Evolutionary conservation across 2,113 vertebrate species (phyloP).

Genomic region (Tautogolabrus adspersus): DNA sequence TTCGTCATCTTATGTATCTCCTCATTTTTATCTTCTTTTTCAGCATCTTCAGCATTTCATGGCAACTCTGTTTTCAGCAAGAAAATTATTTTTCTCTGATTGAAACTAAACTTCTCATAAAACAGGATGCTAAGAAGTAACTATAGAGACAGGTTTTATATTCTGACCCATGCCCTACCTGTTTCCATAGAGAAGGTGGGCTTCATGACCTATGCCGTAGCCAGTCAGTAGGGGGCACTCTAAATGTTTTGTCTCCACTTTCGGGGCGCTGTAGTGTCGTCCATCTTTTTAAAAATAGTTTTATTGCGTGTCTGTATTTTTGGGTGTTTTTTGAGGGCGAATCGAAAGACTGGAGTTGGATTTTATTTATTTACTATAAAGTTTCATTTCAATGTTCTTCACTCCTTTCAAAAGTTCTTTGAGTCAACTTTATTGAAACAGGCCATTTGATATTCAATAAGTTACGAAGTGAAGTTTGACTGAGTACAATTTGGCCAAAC

Average conservation of each 20-base stretch:
- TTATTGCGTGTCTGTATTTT: background rate
- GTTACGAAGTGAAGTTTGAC: background rate
- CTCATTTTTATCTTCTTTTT: no score
- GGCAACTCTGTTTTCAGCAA: no score
- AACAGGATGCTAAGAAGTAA: no score
- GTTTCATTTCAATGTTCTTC: constrained; percentile 15
- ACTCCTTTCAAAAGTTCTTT: constrained; percentile 29
- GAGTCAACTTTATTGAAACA: constrained; percentile 34
- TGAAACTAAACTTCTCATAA: no score
- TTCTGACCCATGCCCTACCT: no score
- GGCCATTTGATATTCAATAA: background rate
- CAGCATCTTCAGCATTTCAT: no score
- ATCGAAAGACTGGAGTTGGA: constrained; percentile 59
- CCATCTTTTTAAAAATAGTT: background rate
- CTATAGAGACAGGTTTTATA: no score
- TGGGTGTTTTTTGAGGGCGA: constrained; percentile 10
- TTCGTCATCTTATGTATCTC: no score
- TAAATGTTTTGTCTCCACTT: background rate
- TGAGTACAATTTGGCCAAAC: background rate
- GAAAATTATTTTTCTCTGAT: no score
- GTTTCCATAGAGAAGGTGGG: no score
- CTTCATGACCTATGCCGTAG: no score
- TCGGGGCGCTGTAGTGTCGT: background rate
- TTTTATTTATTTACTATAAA: constrained; percentile 63
- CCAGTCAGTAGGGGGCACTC: no score